Evolutionary conservation across 2,888 invertebrate species (phyloP).

Genomic region (Phengaris arion): DNA sequence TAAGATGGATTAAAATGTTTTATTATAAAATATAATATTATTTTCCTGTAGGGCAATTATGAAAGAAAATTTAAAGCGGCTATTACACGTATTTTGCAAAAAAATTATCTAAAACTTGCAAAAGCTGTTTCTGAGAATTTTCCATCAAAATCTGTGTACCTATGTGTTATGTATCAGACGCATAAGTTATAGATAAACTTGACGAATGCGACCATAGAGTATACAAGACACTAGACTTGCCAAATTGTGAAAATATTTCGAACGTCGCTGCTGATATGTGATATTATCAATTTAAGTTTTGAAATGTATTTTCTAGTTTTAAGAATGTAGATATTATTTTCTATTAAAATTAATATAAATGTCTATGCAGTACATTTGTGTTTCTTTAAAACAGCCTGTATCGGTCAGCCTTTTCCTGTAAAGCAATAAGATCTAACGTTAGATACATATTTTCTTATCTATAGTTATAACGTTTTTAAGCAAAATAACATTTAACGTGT

Average conservation of each 20-base stretch:
- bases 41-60: background rate
- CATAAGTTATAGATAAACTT: background rate
- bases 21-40: background rate
- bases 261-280: slow-evolving; percentile 73
- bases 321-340: slow-evolving; percentile 49
- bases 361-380: background rate
- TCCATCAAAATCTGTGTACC: no score
- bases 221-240: slow-evolving; percentile 41
- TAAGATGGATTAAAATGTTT: background rate
- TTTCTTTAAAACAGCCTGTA: background rate
- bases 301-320: slow-evolving; percentile 43
- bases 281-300: slow-evolving; percentile 69
- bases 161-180: no score
- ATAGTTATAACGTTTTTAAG: no score
- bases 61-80: background rate
- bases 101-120: no score
- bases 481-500: no score
- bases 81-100: background rate
- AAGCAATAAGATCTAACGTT: background rate
- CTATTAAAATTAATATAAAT: slow-evolving; percentile 27
- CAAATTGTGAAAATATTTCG: slow-evolving; percentile 44
- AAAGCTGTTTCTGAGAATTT: background rate
- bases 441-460: no score
- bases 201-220: slow-evolving; percentile 3
- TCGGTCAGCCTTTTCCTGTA: background rate